Conservation (phyloP, 2,888 invertebrate species). For the Stenolophus ochropezus region DNA sequence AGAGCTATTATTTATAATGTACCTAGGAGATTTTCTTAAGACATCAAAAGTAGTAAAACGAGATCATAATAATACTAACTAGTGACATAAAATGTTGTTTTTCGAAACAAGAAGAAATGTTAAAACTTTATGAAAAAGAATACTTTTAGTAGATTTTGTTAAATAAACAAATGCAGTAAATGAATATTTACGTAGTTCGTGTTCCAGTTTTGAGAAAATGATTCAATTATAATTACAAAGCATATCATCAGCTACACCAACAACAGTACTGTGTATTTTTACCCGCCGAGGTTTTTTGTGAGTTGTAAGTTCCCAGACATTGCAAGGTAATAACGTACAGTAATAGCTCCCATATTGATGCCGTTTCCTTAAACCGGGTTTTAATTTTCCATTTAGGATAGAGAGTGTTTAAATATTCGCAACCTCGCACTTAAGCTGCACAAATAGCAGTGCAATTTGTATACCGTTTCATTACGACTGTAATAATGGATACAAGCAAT, state of each 20-base stretch:
- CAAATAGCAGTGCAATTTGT: constrained; percentile 30
- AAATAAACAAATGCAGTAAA: no score
- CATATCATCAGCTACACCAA: not conserved
- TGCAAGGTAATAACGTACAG: not conserved
- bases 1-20: no score
- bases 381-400: constrained; percentile 25
- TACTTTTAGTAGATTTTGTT: no score
- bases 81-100: no score
- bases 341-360: not conserved
- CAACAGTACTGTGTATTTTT: not conserved
- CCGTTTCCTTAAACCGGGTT: not conserved
- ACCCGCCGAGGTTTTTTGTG: not conserved
- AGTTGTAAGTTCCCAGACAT: not conserved
- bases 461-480: constrained; percentile 37
- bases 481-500: constrained; percentile 13
- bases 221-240: not conserved
- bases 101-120: no score
- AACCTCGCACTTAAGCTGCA: constrained; percentile 9
- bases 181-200: no score
- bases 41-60: no score
- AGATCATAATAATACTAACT: no score
- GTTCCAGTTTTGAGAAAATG: not conserved
- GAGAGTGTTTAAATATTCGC: constrained; percentile 15
- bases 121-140: no score
- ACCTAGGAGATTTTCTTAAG: no score